phyloP scores from a whole-genome alignment of 2,888 invertebrate species.

The Acrobasis consociella region DNA sequence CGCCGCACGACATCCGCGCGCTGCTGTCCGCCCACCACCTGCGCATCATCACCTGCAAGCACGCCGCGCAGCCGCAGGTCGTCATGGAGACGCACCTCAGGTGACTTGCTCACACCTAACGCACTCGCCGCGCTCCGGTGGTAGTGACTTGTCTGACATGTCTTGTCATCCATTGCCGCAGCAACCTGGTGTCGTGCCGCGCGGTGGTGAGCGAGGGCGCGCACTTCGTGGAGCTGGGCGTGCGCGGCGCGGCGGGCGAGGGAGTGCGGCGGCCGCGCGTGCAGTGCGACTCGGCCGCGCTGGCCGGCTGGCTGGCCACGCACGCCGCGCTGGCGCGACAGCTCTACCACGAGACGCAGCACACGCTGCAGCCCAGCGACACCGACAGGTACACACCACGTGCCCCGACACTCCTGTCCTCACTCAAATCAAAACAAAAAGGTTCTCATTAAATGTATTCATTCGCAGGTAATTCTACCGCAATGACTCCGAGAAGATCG shows the following conservation, averaged over 20 bases:
- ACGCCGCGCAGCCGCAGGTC: slow-evolving; percentile 70
- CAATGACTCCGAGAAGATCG: not conserved
- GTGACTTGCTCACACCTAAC: slow-evolving; percentile 51
- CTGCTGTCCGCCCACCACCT: slow-evolving; percentile 89
- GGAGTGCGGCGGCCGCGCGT: slow-evolving; percentile 87
- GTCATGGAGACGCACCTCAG: slow-evolving; percentile 85
- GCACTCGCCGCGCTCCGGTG: too few relatives aligned
- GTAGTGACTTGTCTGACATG: too few relatives aligned
- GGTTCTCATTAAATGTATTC: not conserved
- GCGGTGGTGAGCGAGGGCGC: slow-evolving; percentile 81
- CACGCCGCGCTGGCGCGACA: slow-evolving; percentile 95
- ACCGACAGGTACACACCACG: slow-evolving; percentile 28
- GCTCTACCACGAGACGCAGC: slow-evolving; percentile 90
- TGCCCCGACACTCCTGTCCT: too few relatives aligned
- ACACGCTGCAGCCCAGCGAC: slow-evolving; percentile 82
- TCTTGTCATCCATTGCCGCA: too few relatives aligned
- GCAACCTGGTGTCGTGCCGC: slow-evolving; percentile 86
- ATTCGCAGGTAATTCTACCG: not conserved
- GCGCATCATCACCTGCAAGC: slow-evolving; percentile 86
- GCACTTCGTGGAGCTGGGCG: slow-evolving; percentile 88
- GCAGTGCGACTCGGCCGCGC: slow-evolving; percentile 87
- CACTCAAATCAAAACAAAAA: too few relatives aligned
- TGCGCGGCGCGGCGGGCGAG: slow-evolving; percentile 72
- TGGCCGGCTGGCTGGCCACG: slow-evolving; percentile 87
- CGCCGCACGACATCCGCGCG: slow-evolving; percentile 91